phyloP scores from a whole-genome alignment of 2,888 invertebrate species.

The Nemapogon koenigi region DNA sequence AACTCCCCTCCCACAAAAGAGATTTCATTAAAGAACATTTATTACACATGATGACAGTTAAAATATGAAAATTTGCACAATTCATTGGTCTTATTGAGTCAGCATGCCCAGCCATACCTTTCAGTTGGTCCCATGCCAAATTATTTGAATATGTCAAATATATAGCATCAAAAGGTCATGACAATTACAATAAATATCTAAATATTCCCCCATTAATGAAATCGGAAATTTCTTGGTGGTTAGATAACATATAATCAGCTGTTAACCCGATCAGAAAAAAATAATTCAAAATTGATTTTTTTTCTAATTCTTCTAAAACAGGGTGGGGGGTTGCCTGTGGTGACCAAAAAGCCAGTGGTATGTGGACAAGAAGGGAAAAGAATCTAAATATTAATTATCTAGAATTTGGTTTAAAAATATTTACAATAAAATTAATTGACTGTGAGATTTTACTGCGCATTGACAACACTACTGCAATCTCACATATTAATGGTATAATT shows the following conservation, averaged over 20 bases:
- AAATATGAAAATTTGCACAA: slow-evolving; percentile 14
- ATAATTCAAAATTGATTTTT: not conserved
- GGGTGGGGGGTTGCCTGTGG: not conserved
- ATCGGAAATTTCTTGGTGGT: not conserved
- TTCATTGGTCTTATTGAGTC: slow-evolving; percentile 16
- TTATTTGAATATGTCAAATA: slow-evolving; percentile 14
- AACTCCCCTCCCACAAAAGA: not conserved
- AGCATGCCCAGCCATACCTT: slow-evolving; percentile 17
- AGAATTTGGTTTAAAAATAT: slow-evolving; percentile 3
- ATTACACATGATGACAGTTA: not conserved
- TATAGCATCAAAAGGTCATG: slow-evolving; percentile 6
- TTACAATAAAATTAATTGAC: not conserved
- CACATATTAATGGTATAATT: slow-evolving; percentile 6
- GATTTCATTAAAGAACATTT: not conserved
- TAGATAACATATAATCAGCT: not conserved
- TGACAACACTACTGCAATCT: slow-evolving; percentile 7
- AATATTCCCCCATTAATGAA: slow-evolving; percentile 1
- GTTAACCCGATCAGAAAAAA: not conserved
- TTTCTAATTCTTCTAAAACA: not conserved
- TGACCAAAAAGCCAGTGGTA: not conserved
- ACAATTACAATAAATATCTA: slow-evolving; percentile 9
- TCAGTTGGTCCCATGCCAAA: slow-evolving; percentile 16
- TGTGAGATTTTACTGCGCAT: not conserved
- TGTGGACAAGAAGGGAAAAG: slow-evolving; percentile 4
- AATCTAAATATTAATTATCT: slow-evolving; percentile 6